Base-by-base conservation (phyloP, 2,797 vertebrate genomes). In the Benthosema pterotum region DNA sequence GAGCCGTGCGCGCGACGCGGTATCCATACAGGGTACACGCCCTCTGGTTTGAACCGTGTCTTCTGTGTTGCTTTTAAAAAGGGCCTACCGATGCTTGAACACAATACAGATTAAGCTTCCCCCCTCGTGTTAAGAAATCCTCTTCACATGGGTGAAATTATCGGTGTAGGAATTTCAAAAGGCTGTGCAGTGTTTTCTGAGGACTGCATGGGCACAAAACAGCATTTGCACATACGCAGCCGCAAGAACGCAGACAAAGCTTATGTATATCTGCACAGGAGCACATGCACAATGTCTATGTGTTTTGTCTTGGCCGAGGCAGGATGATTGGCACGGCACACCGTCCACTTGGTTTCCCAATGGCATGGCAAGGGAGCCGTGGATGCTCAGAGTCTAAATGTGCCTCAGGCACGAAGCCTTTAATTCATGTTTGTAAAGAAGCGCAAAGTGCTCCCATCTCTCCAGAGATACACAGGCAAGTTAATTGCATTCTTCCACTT, bases 401-500 rank as follows among this genome's bases (percentile, higher is more conserved):
- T 77, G 82, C 87, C 87, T 85, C 66, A 64, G 83, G 84, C 86
- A 74, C 60, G 69, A 80, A 84, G 76, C 77, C 82, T 87, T 87
- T 87, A 83, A 86, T 87, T 85, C 78, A 77, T 88, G 80, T 87
- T 81, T 72, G 79, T 85, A 83, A 87, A 90, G 83, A 88, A 88
- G 77, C 28, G 46, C 73, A 87, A 82, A 90, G 85, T 82, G 80
- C 72, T 53, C 54, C 77, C 77, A 52, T 77, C 74, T 85, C 90
- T 91, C 88, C 63, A 67, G 87, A 91, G 91, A 91, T 77, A 71
- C 80, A 67, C 63, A 19, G 59, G 78, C 61, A 79, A 89, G 83
- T 87, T 91, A 91, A 92, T 92, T 90, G 85, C 87, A 79, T 91
- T 91, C 88, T 85, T 86, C 74, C 78, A 88, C 84, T 91, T 85